Conservation (phyloP, 2,113 vertebrate genomes). For the Trichomycterus rosablanca region DNA sequence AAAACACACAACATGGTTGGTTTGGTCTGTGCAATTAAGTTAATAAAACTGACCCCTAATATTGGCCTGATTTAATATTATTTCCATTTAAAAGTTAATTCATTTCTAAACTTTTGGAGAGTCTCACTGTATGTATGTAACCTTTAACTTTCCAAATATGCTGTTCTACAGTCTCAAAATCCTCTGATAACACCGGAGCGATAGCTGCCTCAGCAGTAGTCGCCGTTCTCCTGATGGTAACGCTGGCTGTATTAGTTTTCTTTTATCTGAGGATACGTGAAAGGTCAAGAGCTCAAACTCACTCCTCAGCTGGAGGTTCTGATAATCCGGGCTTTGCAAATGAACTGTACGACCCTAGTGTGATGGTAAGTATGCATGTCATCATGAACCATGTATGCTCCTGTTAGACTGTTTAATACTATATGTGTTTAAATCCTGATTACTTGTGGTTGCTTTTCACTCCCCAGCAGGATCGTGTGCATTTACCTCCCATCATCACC, state of each 20-base stretch:
- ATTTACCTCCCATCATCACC: neutral
- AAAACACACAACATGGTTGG: too few relatives aligned
- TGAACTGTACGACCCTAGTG: constrained; percentile 35
- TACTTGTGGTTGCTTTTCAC: too few relatives aligned
- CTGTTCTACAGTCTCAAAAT: constrained; percentile 35
- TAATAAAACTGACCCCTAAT: too few relatives aligned
- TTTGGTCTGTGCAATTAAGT: too few relatives aligned
- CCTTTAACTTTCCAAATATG: neutral
- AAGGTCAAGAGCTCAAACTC: neutral
- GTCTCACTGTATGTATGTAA: neutral
- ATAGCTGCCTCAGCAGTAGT: constrained; percentile 55
- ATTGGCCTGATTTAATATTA: too few relatives aligned
- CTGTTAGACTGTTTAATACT: too few relatives aligned
- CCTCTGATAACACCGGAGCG: constrained; percentile 39
- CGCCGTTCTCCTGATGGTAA: constrained; percentile 57
- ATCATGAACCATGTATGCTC: neutral
- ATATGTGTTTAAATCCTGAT: too few relatives aligned
- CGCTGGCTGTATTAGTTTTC: constrained; percentile 47
- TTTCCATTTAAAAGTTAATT: too few relatives aligned
- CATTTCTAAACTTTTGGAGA: too few relatives aligned
- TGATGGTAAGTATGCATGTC: constrained; percentile 48
- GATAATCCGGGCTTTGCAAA: constrained; percentile 47
- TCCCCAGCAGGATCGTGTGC: neutral
- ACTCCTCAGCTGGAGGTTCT: rapidly evolving
- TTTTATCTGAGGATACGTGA: constrained; percentile 49